Conservation (phyloP, 2,888 invertebrate species). For the Harmothoe impar region DNA sequence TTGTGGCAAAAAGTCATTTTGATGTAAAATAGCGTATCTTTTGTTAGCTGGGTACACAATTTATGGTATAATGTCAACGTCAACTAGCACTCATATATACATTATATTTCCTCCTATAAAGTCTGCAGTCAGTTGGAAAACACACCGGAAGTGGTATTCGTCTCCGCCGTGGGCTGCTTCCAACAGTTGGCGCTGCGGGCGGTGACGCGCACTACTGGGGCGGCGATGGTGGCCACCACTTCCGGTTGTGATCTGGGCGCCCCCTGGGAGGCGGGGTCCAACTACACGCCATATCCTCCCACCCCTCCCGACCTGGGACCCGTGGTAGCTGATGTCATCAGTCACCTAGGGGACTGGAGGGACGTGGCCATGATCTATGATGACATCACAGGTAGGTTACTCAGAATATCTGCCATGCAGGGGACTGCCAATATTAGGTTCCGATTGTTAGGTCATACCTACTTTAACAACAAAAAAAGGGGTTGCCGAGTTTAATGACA, state of each 20-base stretch:
- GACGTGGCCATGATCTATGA: slow-evolving; percentile 49
- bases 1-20: no score
- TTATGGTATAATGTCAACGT: no score
- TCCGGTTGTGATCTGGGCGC: background rate
- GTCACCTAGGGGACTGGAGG: background rate
- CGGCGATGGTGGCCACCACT: background rate
- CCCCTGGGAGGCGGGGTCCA: background rate
- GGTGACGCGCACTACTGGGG: background rate
- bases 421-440: no score
- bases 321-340: slow-evolving; percentile 28
- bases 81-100: no score
- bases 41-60: no score
- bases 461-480: no score
- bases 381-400: background rate
- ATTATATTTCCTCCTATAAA: no score
- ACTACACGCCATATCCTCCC: slow-evolving; percentile 27
- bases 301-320: background rate
- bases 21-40: no score
- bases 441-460: no score
- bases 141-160: background rate
- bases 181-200: background rate
- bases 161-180: slow-evolving; percentile 34
- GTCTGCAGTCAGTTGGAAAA: background rate
- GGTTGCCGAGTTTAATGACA: no score
- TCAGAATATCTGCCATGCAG: no score